Percentiles rank a stretch among this genome's conserved stretches.
Conservation (phyloP, 2,797 vertebrate species). For the Squalus acanthias region DNA sequence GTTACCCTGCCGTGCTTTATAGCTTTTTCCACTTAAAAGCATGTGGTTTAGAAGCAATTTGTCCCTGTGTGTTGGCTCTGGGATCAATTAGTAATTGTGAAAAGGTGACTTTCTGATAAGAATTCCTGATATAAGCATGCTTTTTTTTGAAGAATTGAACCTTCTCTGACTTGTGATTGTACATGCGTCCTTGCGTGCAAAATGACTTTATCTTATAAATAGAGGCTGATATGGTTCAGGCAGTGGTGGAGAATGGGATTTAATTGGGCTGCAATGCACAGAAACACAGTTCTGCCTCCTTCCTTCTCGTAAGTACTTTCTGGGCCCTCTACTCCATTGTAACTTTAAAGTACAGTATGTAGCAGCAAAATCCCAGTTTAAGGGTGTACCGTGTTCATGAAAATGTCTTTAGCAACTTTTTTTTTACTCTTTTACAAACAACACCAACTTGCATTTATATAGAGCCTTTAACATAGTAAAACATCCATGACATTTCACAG, state of each 20-base stretch:
- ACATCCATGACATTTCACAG: neutral
- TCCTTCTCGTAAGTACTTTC: neutral
- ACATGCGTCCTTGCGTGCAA: neutral
- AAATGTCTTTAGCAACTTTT: neutral
- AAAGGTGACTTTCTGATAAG: neutral
- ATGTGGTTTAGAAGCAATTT: constrained; percentile 35
- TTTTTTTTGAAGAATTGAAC: constrained; percentile 8
- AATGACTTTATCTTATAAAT: constrained; percentile 35
- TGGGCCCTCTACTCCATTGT: neutral
- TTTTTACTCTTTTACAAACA: neutral
- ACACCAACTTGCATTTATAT: neutral
- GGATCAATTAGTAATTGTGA: constrained; percentile 9
- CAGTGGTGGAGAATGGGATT: neutral
- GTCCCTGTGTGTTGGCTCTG: constrained; percentile 28
- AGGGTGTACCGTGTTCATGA: neutral
- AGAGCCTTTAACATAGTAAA: neutral
- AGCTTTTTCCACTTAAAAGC: constrained; percentile 34
- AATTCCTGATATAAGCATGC: constrained; percentile 20
- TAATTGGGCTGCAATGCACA: neutral
- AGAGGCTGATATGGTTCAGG: neutral
- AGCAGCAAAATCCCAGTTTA: neutral
- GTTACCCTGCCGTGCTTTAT: constrained; percentile 35
- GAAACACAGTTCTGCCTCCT: neutral
- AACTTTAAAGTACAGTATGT: neutral
- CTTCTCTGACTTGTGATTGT: constrained; percentile 1